phyloP scores from a whole-genome alignment of 2,888 invertebrate genomes.

The Heliconius cydno region DNA sequence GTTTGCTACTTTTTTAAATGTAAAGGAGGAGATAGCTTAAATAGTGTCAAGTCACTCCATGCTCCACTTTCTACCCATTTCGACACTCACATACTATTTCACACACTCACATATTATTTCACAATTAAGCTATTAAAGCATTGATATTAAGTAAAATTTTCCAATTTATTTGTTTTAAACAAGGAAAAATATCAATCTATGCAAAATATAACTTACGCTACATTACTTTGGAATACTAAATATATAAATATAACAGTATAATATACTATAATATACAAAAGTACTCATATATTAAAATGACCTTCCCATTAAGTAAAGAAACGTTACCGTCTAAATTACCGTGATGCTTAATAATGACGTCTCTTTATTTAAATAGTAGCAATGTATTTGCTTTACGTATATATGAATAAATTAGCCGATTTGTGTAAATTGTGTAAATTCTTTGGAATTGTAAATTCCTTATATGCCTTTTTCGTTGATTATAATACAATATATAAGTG shows the following conservation, averaged over 20 bases:
- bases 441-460: background rate
- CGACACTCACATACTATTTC: too few relatives aligned
- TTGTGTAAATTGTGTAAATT: constrained; percentile 14
- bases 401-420: constrained; percentile 6
- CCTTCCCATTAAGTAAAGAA: constrained; percentile 21
- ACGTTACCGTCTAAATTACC: constrained; percentile 21
- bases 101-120: too few relatives aligned
- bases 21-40: too few relatives aligned
- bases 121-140: too few relatives aligned
- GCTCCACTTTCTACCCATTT: too few relatives aligned
- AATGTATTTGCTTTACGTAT: constrained; percentile 14
- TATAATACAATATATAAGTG: background rate
- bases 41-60: too few relatives aligned
- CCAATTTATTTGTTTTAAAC: background rate
- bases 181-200: too few relatives aligned
- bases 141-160: background rate
- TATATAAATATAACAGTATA: background rate
- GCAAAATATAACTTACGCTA: too few relatives aligned
- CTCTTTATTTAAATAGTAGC: constrained; percentile 13
- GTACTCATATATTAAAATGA: background rate
- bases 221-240: background rate
- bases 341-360: constrained; percentile 13
- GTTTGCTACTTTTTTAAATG: too few relatives aligned
- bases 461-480: background rate
- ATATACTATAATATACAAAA: background rate